These are phyloP conservation scores for Noturus placidus DNA, from an alignment of 2,113 vertebrate genomes.

Conservation along the genomic window DNA sequence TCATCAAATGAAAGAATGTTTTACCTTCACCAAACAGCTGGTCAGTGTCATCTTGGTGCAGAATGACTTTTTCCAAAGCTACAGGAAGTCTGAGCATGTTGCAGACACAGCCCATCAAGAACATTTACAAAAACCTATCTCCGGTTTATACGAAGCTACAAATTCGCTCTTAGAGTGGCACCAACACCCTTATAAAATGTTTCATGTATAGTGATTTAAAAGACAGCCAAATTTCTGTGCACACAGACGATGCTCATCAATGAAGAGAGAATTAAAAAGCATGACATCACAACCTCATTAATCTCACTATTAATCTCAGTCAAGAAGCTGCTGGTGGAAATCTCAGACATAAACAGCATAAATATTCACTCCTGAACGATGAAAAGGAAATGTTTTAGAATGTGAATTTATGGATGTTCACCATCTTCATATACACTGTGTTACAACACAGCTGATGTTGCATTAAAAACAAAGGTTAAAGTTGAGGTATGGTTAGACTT, in stretches of 20 bases:
- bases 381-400: not conserved
- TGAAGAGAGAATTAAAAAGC: not conserved
- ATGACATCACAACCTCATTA: not conserved
- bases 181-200: not conserved
- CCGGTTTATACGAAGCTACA: constrained; percentile 22
- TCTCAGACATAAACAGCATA: not conserved
- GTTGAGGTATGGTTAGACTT: not conserved
- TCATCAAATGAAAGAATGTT: constrained; percentile 31
- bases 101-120: constrained; percentile 35
- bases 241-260: not conserved
- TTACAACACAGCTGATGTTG: not conserved
- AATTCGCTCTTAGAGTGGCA: constrained; percentile 6
- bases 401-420: not conserved
- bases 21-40: constrained; percentile 34
- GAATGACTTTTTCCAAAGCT: constrained; percentile 17
- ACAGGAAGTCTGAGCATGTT: constrained; percentile 30
- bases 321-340: not conserved
- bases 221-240: constrained; percentile 5
- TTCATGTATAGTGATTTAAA: constrained; percentile 16
- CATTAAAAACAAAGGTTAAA: not conserved
- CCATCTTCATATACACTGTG: not conserved
- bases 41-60: constrained; percentile 12
- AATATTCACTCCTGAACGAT: not conserved
- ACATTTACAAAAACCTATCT: constrained; percentile 29
- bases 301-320: not conserved